Conservation (phyloP, 2,888 invertebrate genomes). For the Drosophila macrospina region DNA sequence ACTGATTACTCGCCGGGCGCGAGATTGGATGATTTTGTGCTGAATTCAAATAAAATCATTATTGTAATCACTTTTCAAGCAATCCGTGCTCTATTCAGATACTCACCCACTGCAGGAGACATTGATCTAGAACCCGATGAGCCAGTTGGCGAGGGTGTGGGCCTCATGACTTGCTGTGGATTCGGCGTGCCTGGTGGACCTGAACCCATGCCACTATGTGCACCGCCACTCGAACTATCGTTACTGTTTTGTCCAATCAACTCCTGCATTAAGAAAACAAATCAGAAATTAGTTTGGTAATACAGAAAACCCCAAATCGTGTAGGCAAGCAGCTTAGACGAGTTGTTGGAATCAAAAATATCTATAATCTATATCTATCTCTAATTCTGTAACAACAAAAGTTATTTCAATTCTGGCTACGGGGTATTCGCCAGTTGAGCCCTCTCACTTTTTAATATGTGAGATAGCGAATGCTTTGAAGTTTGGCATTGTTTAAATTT, state of each 20-base stretch:
- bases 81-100: background rate
- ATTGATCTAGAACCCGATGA: slow-evolving; percentile 98
- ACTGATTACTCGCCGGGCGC: slow-evolving; percentile 94
- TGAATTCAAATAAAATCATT: slow-evolving; percentile 39
- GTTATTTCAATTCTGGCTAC: no score
- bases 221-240: slow-evolving; percentile 92
- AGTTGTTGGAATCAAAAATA: no score
- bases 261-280: slow-evolving; percentile 87
- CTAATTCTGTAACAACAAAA: no score
- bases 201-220: slow-evolving; percentile 89
- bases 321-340: no score
- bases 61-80: background rate
- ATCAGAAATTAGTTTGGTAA: background rate
- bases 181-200: slow-evolving; percentile 88
- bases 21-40: slow-evolving; percentile 97
- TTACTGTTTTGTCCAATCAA: slow-evolving; percentile 94
- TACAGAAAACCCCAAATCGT: no score
- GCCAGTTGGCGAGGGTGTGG: slow-evolving; percentile 96
- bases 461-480: background rate
- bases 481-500: background rate
- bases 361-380: no score
- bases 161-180: slow-evolving; percentile 93
- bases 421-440: background rate
- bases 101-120: slow-evolving; percentile 98
- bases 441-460: background rate